A percentile compares a stretch with the other conserved stretches of the same genome.
Conservation (phyloP, 2,888 invertebrate genomes). For the Dastarcus helophoroides region DNA sequence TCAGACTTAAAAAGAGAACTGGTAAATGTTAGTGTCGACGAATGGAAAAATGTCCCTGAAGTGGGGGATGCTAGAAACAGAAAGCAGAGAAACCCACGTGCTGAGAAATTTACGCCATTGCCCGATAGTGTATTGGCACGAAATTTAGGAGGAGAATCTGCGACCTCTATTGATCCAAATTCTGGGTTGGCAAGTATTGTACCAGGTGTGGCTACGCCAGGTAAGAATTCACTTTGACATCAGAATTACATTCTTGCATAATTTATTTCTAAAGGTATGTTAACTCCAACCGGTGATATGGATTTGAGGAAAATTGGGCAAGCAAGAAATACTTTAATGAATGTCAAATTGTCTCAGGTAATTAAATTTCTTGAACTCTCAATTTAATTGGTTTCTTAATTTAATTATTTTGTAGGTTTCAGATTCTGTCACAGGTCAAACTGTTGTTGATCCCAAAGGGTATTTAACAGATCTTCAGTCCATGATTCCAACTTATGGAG, state of each 20-base stretch:
- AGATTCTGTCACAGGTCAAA: slow-evolving; percentile 97
- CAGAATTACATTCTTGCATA: neutral
- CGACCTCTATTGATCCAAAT: slow-evolving; percentile 68
- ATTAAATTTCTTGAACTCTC: slow-evolving; percentile 2
- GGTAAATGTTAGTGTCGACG: slow-evolving; percentile 74
- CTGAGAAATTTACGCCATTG: slow-evolving; percentile 94
- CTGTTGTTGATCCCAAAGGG: slow-evolving; percentile 98
- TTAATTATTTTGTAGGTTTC: slow-evolving; percentile 51
- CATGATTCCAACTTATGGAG: slow-evolving; percentile 98
- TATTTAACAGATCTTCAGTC: slow-evolving; percentile 98
- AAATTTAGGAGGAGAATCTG: slow-evolving; percentile 72
- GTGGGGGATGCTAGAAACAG: slow-evolving; percentile 98
- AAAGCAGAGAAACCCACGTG: slow-evolving; percentile 87
- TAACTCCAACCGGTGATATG: slow-evolving; percentile 81
- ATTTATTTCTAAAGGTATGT: slow-evolving; percentile 43
- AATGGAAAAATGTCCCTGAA: slow-evolving; percentile 96
- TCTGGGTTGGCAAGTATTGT: slow-evolving; percentile 81
- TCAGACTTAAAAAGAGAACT: slow-evolving; percentile 89
- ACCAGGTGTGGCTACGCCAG: slow-evolving; percentile 76
- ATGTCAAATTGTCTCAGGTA: slow-evolving; percentile 88
- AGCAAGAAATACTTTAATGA: slow-evolving; percentile 97
- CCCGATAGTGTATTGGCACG: slow-evolving; percentile 90
- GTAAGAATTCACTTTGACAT: slow-evolving; percentile 13
- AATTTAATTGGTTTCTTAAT: neutral
- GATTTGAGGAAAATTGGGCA: slow-evolving; percentile 98